Base-by-base conservation (phyloP, 2,888 invertebrate genomes). In the Cephonodes hylas region DNA sequence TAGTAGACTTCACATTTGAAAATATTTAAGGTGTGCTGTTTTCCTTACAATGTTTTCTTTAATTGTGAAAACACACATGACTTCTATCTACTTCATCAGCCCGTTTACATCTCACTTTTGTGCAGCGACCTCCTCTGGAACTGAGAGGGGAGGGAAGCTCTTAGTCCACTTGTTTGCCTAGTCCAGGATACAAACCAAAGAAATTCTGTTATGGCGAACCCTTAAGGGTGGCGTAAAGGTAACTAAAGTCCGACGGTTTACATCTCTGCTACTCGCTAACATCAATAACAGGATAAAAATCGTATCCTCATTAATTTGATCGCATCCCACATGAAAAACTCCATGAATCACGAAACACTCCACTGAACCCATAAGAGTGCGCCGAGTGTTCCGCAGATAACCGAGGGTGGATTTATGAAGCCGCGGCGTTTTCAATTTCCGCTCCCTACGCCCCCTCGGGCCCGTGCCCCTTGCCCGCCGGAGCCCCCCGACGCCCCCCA, bases 341-440 rank as follows among this genome's bases (percentile, higher is more conserved):
- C 31, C 38, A 58, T 61, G 61, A 61, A 61, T 61, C 58, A 76
- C 65, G 70, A 68, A 67, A 69, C 75, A 76, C 84, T 82, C 73
- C 79, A 77, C 70, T 78, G 83, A 76, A 77, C 81, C 84, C 84
- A 79, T 82, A 84, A 76, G 78, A 83, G 80, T 83, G 85, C 79
- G 60, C 63, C 70, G 67, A 66, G 73, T 69, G 76, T 74, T 65
- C 71, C 71, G 63, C 73, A 78, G 86, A 85, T 83, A 83, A 82
- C 77, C 73, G 76, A 78, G 87, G 88, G 87, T 81, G 83, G 79
- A 77, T 77, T 75, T 75, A 76, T 76, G 82, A 82, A 84, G 85
- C 86, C 81, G 77, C 79, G 79, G 72, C 80, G 81, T 88, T 89
- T 89, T 89, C 89, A 89, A 90, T 90, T 90, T 89, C 89, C 88